Evolutionary conservation across 2,888 invertebrate genomes (phyloP), one percentile per base, ranked within the genome.

Genomic region (Leptura quadrifasciata): DNA sequence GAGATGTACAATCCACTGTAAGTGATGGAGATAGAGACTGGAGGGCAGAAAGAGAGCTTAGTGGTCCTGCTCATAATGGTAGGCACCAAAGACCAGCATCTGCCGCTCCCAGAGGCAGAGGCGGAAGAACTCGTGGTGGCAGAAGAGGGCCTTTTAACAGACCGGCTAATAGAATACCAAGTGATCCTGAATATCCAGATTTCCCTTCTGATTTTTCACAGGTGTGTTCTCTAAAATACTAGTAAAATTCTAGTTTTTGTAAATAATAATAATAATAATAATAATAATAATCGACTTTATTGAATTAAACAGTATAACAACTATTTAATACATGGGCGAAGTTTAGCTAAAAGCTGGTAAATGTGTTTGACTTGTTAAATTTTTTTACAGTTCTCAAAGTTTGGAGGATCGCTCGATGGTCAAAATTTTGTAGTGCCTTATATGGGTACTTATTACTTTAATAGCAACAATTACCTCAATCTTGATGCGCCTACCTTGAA

Each of bases 381-480:
- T 47, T 72, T 52, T 47, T 74, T 80, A 20, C 54, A 81, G 79
- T 58, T 79, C 69, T 68, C 47, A 9, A 81, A 82, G 57, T 81
- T 77, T 64, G 64, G 27, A 18, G 47, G 68, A 27, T 67, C 78
- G n/a, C 52, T 76, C 21, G 83, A 84, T 74, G 82, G 80, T 35
- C 82, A 82, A 77, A 82, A 80, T 70, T 84, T 81, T 67, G 80
- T 82, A 12, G 89, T 91, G 86, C 92, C 92, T 72, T 92, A 91
- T 81, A 91, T 92, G 91, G 92, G 92, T 61, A 91, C 91, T 9
- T 94, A 92, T 88, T 92, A 91, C 85, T 94, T 92, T 77, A 92
- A 92, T 73, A 91, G 92, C 68, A 87, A 87, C 79, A 88, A 85
- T 81, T 89, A 88, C 80, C 82, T 87, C 12, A 87, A 85, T 79